A percentile compares a stretch with the other conserved stretches of the same genome.
phyloP scores from a whole-genome alignment of 2,113 vertebrate genomes.

The Clarias gariepinus region DNA sequence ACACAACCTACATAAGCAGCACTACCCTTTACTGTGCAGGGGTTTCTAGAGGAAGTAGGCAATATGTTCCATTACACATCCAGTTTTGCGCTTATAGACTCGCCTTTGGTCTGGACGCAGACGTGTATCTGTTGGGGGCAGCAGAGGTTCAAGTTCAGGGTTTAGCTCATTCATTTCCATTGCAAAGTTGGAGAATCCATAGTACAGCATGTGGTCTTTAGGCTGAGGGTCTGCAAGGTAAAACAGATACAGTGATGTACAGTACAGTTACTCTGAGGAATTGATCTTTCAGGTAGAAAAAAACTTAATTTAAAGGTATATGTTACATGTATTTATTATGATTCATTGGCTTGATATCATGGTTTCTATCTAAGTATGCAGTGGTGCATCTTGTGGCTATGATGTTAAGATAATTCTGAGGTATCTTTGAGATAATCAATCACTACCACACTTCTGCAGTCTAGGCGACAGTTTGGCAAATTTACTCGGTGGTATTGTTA shows the following conservation, averaged over 20 bases:
- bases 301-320: neutral
- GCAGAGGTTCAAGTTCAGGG: constrained; percentile 70
- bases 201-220: constrained; percentile 85
- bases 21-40: neutral
- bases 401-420: neutral
- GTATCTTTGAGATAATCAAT: neutral
- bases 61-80: neutral
- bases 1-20: neutral
- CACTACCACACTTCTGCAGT: neutral
- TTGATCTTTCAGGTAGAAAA: neutral
- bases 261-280: neutral
- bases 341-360: neutral
- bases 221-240: constrained; percentile 84
- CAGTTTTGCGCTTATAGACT: neutral
- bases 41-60: neutral
- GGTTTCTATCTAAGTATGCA: neutral
- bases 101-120: constrained; percentile 96
- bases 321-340: neutral
- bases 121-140: constrained; percentile 92
- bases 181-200: constrained; percentile 93
- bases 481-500: neutral
- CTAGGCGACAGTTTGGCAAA: neutral
- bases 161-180: constrained; percentile 93
- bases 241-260: constrained; percentile 25
- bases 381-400: neutral